These are phyloP conservation scores for Cynoglossus semilaevis DNA, from an alignment of 2,113 vertebrate genomes.

Conservation along the genomic window DNA sequence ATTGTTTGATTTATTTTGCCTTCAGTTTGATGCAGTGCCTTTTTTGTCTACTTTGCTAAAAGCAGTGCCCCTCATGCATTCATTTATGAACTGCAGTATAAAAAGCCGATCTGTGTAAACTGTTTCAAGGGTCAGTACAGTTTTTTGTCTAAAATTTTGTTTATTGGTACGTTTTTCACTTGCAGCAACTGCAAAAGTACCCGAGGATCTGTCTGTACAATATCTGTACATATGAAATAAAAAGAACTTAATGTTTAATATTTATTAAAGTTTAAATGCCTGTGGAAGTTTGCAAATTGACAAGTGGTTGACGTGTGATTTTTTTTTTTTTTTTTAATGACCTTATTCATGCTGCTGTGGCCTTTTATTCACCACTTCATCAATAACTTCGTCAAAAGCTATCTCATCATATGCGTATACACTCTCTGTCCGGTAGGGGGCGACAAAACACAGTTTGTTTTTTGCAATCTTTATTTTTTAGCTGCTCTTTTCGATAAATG, in stretches of 20 bases:
- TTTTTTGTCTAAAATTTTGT: slow-evolving; percentile 63
- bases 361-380: too few relatives aligned
- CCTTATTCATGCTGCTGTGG: too few relatives aligned
- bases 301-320: slow-evolving; percentile 58
- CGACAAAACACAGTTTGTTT: too few relatives aligned
- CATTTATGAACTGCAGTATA: slow-evolving; percentile 36
- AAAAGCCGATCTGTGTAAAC: slow-evolving; percentile 65
- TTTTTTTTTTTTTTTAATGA: not conserved
- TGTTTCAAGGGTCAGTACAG: slow-evolving; percentile 62
- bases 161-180: slow-evolving; percentile 68
- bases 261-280: slow-evolving; percentile 90
- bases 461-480: too few relatives aligned
- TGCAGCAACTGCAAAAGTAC: slow-evolving; percentile 69
- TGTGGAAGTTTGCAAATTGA: slow-evolving; percentile 84
- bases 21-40: too few relatives aligned
- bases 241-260: slow-evolving; percentile 86
- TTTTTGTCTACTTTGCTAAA: slow-evolving; percentile 33
- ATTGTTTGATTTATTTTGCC: not conserved
- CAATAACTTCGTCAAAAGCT: too few relatives aligned
- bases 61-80: slow-evolving; percentile 35
- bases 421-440: too few relatives aligned
- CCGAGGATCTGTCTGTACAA: slow-evolving; percentile 78
- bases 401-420: too few relatives aligned
- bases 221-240: slow-evolving; percentile 86
- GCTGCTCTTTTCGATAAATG: too few relatives aligned